Evolutionary conservation across 1,140 invertebrate species (phyloP).

Genomic region (Cataglyphis hispanica): DNA sequence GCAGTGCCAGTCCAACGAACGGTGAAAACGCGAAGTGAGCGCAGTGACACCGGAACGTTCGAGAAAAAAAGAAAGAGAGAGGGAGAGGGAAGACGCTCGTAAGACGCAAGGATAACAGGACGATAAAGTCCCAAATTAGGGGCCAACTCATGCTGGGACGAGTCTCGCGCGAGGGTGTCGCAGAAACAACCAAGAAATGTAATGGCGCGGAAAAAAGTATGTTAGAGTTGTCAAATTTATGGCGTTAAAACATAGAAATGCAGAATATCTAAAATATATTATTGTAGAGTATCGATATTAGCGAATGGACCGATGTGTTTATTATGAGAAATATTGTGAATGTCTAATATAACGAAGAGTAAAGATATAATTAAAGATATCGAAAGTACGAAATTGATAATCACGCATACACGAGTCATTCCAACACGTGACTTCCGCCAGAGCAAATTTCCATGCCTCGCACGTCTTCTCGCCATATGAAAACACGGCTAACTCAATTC

Average conservation of each 20-base stretch:
- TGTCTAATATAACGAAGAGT: background rate
- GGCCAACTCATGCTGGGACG: background rate
- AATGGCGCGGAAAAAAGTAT: background rate
- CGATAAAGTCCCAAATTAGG: conserved; percentile 77
- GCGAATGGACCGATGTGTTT: background rate
- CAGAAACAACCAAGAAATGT: background rate
- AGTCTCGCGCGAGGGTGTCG: conserved; percentile 18
- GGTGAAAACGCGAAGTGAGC: conserved; percentile 49
- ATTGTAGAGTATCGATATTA: background rate
- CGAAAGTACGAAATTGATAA: conserved; percentile 59
- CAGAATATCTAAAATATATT: background rate
- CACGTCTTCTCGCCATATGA: conserved; percentile 4
- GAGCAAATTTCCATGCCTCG: background rate
- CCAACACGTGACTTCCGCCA: conserved; percentile 66
- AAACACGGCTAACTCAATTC: background rate
- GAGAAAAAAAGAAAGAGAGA: background rate
- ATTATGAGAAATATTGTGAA: background rate
- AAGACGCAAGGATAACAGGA: conserved; percentile 76
- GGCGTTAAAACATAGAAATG: background rate
- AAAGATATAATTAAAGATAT: background rate
- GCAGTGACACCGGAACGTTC: conserved; percentile 56
- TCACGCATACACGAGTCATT: conserved; percentile 51
- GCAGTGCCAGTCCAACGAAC: conserved; percentile 36
- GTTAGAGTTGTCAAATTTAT: background rate
- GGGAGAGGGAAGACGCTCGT: conserved; percentile 42